Evolutionary conservation across 2,797 vertebrate genomes (phyloP), one percentile per base, ranked within the genome.

Genomic region (Chaetophractus vellerosus): DNA sequence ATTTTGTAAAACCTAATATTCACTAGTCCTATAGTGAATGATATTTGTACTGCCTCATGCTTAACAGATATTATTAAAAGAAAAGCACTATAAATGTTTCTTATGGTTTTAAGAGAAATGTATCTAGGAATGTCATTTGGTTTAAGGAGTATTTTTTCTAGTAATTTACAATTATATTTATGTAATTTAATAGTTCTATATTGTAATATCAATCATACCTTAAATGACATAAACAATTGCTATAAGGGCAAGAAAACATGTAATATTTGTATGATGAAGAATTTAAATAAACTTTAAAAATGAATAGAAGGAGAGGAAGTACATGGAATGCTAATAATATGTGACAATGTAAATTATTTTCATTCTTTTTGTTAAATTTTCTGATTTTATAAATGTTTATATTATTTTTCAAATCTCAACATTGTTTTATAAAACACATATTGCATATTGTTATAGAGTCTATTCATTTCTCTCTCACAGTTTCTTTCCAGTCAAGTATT

Each of bases 121-220:
- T 18, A 36, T 41, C 21, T 38, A 61, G 52, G 24, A 76, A 55
- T 75, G 8, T 14, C 5, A 76, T 72, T 91, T 66, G 24, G 52
- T 74, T 88, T 66, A 88, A 59, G 31, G 21, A 68, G 9, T 2
- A 52, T 61, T 95, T 94, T 75, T 85, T 55, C 75, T 45, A 23
- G 75, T 33, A 38, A 0, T 52, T 7, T 63, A n/a, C 4, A 90
- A 72, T 45, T 41, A 41, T 12, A 26, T 57, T 45, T 9, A n/a
- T 38, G 19, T 55, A 41, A 78, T 50, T 82, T 55, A 83, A 14
- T 7, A 68, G 9, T 64, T 86, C 21, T 80, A 2, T n/a, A 50
- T 31, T 79, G 31, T 50, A 79, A 41, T 57, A 91, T 61, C 45
- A 66, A 36, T 76, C 31, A 24, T 52, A 57, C n/a, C 2, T 45